Conservation (phyloP, 35 echinoderm and acorn worm genomes). For the Ophiothrix spiculata region DNA sequence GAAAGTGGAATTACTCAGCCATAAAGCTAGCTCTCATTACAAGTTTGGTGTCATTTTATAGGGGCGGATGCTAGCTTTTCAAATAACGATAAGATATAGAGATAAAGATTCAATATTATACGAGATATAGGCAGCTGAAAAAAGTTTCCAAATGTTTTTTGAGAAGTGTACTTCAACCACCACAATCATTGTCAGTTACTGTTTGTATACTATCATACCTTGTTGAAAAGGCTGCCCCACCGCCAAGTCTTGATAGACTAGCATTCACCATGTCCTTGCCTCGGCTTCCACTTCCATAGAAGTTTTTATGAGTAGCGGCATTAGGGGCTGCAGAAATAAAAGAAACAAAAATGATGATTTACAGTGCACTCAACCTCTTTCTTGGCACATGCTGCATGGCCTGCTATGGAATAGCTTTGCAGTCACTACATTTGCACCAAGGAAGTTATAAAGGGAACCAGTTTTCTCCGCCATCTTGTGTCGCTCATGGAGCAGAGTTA, state of each 20-base stretch:
- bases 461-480: neutral
- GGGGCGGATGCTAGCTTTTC: neutral
- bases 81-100: neutral
- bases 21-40: too few species aligned
- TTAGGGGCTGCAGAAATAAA: neutral
- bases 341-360: neutral
- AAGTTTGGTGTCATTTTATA: neutral
- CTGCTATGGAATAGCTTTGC: neutral
- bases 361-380: neutral
- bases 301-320: neutral
- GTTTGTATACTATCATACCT: neutral
- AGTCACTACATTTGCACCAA: neutral
- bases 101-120: neutral
- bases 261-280: neutral
- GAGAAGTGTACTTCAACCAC: neutral
- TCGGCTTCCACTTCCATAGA: neutral
- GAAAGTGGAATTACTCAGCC: too few species aligned
- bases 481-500: neutral
- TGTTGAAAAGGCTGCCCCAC: neutral
- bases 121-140: neutral
- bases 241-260: neutral
- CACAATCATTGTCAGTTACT: neutral
- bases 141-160: neutral
- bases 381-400: neutral
- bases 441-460: neutral